A percentile compares a stretch with the other conserved stretches of the same genome.
Evolutionary conservation across 2,888 invertebrate genomes (phyloP).

Genomic region (Nomada goodeniana): DNA sequence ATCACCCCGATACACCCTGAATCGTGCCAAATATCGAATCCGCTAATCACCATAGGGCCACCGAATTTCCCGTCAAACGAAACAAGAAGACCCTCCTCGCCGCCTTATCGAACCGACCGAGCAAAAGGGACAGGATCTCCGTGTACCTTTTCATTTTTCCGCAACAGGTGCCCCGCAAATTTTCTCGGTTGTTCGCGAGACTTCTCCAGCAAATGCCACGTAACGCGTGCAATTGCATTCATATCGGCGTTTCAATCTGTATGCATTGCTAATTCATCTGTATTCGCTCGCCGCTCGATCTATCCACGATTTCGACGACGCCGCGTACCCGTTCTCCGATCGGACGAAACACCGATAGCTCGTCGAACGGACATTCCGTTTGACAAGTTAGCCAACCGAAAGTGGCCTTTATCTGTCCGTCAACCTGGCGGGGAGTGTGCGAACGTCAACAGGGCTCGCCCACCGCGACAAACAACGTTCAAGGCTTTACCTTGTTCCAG

Average conservation of each 20-base stretch:
- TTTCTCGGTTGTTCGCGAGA: constrained; percentile 11
- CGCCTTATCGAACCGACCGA: not conserved
- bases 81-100: constrained; percentile 7
- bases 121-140: constrained; percentile 4
- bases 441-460: constrained; percentile 70
- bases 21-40: not conserved
- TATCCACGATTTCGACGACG: not conserved
- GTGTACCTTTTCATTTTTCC: constrained; percentile 26
- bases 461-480: constrained; percentile 64
- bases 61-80: constrained; percentile 9
- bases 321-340: too few relatives aligned
- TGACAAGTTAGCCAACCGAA: constrained; percentile 42
- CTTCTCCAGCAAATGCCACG: not conserved
- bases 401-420: constrained; percentile 65
- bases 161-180: constrained; percentile 41
- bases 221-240: constrained; percentile 5
- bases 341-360: constrained; percentile 37
- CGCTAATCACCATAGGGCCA: not conserved
- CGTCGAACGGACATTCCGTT: constrained; percentile 51
- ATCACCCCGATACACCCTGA: not conserved
- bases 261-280: not conserved
- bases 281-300: too few relatives aligned
- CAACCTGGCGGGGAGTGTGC: constrained; percentile 68
- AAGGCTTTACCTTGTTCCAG: constrained; percentile 70
- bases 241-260: not conserved